Evolutionary conservation across 2,888 invertebrate species (phyloP), one percentile per base, ranked within the genome.

Genomic region (Nephrotoma guestfalica): DNA sequence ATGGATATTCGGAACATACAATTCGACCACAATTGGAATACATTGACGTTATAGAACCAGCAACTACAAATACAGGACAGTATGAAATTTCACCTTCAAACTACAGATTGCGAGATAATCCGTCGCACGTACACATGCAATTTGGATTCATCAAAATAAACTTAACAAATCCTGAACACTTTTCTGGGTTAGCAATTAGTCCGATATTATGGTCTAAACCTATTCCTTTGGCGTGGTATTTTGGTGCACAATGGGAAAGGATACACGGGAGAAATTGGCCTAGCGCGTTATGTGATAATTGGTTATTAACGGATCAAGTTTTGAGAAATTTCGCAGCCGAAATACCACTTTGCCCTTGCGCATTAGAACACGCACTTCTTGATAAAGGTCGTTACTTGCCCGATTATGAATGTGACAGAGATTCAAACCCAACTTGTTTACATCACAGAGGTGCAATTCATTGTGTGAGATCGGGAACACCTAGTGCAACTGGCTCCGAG

Each of bases 341-440:
- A 90, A 92, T 97, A 30, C 94, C 95, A 86, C 93, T 96, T 84
- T 99, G 99, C 89, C 99, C 99, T 0, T 99, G 99, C 90, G 97
- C 95, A 0, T 90, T 98, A 88, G 94, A 96, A 88, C 99, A 99
- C 90, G 99, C 99, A 0, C 90, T 97, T 3, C 93, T 95, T 86
- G 99, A 99, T 91, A 97, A 97, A 91, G 99, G 99, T 5, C 93
- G 98, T 18, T 99, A 94, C 90, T 93, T 97, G 91, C 97, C 99
- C 0, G 97, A 98, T 90, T 94, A 94, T 88, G 95, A 95, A 88
- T 98, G 98, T 90, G 98, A 98, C 91, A 96, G 95, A 90, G 97
- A 98, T 90, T 95, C 97, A 1, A 97, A 98, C 91, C 96, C 96
- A 0, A 95, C 95, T 51, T 98, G 98, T 90, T 94, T 95, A 90